Evolutionary conservation across 2,113 vertebrate species (phyloP), one percentile per base, ranked within the genome.

Genomic region (Sturnus vulgaris): DNA sequence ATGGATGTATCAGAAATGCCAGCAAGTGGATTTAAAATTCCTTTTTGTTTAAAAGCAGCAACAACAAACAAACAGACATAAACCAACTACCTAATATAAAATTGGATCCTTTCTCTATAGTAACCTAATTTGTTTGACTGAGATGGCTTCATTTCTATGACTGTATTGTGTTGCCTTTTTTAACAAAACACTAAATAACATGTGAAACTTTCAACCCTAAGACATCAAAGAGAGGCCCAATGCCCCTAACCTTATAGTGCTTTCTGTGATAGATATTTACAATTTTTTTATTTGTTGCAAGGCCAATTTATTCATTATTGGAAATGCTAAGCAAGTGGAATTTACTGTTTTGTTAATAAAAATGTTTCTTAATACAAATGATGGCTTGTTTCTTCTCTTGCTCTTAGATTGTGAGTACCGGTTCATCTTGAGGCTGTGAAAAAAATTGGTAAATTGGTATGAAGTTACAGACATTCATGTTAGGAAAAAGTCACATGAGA

Each of bases 261-360:
- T 98, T 98, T 98, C 98, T 98, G 98, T 98, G 98, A 98, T 97
- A 98, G 97, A 97, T 98, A 98, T 98, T 98, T 97, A 98, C 98
- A 92, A 98, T 95, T 96, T 98, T 97, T 97, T 98, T 97, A 97
- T 97, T 98, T 98, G 98, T 98, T 98, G 98, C 98, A 98, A 98
- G 97, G 98, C 98, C 98, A 98, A 98, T 97, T 98, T 98, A 98
- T 98, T 98, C 98, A 98, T 98, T 98, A 98, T 97, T 98, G 98
- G 98, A 98, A 98, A 98, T 98, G 98, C 98, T 98, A 98, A 98
- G 98, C 98, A 98, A 98, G 98, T 98, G 98, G 98, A 98, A 98
- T 98, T 98, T 98, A 98, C 98, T 98, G 98, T 98, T 98, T 98
- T 98, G 98, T 98, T 98, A 98, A 98, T 98, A 98, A 98, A 97